Evolutionary conservation across 2,113 vertebrate genomes (phyloP), one percentile per base, ranked within the genome.

Genomic region (Grallaria varia): DNA sequence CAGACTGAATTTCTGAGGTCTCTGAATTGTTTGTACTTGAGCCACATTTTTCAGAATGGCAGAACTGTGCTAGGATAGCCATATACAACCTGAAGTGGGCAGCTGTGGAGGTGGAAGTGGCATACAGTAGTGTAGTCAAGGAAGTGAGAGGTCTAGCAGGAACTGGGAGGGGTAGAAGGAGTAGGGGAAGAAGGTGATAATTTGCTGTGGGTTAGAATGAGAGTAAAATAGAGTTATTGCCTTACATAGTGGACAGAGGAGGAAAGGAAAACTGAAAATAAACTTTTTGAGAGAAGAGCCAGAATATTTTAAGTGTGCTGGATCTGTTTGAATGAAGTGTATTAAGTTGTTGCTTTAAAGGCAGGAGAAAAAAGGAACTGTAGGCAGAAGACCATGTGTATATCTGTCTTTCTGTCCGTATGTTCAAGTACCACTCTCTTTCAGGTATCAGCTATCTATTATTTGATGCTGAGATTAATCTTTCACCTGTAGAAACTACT

Each of bases 1-100:
- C 27, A 30, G 3, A 10, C 3, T 50, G 14, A 69, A 63, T 58
- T 91, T 79, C 33, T 69, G 37, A 62, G 1, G 22, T 69, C 28
- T 53, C 58, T 60, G 30, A 40, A 39, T 9, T 83, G 31, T 52
- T 53, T n/a, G 3, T 71, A 14, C 75, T 52, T 84, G 35, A 71
- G 14, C 8, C 9, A 28, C 17, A 12, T 40, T 21, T 12, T 15
- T 13, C 25, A 88, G 39, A 76, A 60, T 19, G 18, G 31, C 35
- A 58, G 12, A 62, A 7, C 4, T 45, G 5, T 25, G 2, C 11
- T 49, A 31, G 10, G 13, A 66, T 14, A 58, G 23, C 8, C 4
- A 5, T 9, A 23, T 50, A 30, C 9, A 59, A 21, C 4, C 8
- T 0, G 0, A 31, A 80, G 19, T 2, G 2, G 0, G 15, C 49